These are phyloP conservation scores for Semicossyphus pulcher DNA, from an alignment of 2,113 vertebrate genomes.

Conservation along the genomic window DNA sequence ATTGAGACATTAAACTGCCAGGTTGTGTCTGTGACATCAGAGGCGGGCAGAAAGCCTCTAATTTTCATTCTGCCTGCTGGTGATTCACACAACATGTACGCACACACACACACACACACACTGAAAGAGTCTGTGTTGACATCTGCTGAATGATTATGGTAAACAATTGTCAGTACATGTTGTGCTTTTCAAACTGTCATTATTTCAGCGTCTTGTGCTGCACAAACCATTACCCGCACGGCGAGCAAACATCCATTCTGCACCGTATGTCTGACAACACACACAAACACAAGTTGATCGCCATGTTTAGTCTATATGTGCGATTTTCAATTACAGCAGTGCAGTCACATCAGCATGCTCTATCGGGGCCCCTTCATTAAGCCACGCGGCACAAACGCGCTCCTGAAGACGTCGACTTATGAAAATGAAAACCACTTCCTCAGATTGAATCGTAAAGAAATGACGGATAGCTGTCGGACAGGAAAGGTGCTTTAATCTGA, in stretches of 20 bases:
- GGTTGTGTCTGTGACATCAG: slow-evolving; percentile 32
- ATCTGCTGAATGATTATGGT: slow-evolving; percentile 19
- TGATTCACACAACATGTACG: slow-evolving; percentile 8
- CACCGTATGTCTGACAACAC: slow-evolving; percentile 10
- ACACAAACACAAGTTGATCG: slow-evolving; percentile 5
- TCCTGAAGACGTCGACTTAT: slow-evolving; percentile 11
- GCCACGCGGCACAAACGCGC: neutral
- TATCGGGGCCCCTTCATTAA: slow-evolving; percentile 3
- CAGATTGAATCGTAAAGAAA: slow-evolving; percentile 60
- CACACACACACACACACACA: neutral
- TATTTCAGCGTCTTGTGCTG: neutral
- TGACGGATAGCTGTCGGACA: slow-evolving; percentile 32
- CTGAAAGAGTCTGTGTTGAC: neutral
- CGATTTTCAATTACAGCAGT: slow-evolving; percentile 6
- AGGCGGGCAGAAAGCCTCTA: slow-evolving; percentile 15
- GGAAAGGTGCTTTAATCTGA: slow-evolving; percentile 34
- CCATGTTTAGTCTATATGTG: slow-evolving; percentile 10
- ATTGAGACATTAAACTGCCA: slow-evolving; percentile 56
- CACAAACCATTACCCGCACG: slow-evolving; percentile 12
- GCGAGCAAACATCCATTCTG: slow-evolving; percentile 29
- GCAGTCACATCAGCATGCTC: neutral
- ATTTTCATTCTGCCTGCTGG: slow-evolving; percentile 21
- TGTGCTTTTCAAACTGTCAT: slow-evolving; percentile 17
- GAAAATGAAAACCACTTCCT: slow-evolving; percentile 52
- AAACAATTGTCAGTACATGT: slow-evolving; percentile 33